These are phyloP conservation scores for Hyphantria cunea DNA, from an alignment of 1,140 invertebrate species.

Conservation along the genomic window DNA sequence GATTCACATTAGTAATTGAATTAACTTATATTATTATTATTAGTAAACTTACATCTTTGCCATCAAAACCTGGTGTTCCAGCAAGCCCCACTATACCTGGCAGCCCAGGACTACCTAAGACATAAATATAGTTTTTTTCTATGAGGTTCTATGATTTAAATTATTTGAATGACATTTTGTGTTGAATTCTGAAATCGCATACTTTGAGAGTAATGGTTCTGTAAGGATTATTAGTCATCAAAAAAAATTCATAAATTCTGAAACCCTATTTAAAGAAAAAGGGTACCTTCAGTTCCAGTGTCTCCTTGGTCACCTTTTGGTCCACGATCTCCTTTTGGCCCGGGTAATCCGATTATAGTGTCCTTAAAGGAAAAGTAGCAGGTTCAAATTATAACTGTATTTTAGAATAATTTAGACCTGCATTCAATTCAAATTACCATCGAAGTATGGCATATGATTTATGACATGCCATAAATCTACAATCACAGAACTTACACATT, in stretches of 20 bases:
- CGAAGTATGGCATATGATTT: too few relatives aligned
- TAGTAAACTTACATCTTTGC: slow-evolving; percentile 65
- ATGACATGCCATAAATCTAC: too few relatives aligned
- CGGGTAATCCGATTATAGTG: slow-evolving; percentile 36
- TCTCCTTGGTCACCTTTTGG: slow-evolving; percentile 57
- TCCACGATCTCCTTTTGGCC: slow-evolving; percentile 43
- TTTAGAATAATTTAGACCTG: neutral
- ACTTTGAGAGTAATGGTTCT: neutral
- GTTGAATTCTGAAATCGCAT: too few relatives aligned
- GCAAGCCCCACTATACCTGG: slow-evolving; percentile 55
- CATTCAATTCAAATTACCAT: too few relatives aligned
- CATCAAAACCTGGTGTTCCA: slow-evolving; percentile 53
- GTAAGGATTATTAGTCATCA: neutral
- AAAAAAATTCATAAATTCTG: neutral
- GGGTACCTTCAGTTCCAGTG: slow-evolving; percentile 51
- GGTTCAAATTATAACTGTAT: neutral
- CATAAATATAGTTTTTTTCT: too few relatives aligned
- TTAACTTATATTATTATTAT: too few relatives aligned
- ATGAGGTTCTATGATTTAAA: too few relatives aligned
- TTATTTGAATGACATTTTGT: neutral
- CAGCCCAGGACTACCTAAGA: slow-evolving; percentile 57
- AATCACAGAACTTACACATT: too few relatives aligned
- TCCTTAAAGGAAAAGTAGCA: too few relatives aligned
- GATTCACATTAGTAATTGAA: too few relatives aligned
- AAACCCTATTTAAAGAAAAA: neutral